Conservation (phyloP, 2,888 invertebrate genomes). For the Drosophila robusta region DNA sequence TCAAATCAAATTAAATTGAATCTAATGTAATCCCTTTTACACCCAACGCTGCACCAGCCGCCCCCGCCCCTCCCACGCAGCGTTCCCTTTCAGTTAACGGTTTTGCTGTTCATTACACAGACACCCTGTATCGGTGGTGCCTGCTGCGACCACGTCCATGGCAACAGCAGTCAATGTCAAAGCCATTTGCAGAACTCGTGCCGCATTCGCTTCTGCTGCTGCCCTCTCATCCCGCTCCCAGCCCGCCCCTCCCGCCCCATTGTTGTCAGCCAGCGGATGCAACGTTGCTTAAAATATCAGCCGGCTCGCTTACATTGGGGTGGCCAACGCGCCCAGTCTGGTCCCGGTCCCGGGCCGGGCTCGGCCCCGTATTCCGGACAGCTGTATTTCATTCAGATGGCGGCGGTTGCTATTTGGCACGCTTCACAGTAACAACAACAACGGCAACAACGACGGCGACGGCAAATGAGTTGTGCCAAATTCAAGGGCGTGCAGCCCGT, state of each 20-base stretch:
- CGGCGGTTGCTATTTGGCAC: slow-evolving; percentile 71
- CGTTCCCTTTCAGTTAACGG: slow-evolving; percentile 46
- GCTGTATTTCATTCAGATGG: slow-evolving; percentile 63
- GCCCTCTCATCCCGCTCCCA: slow-evolving; percentile 20
- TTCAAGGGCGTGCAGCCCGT: slow-evolving; percentile 54
- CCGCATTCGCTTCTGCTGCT: slow-evolving; percentile 15
- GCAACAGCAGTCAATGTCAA: slow-evolving; percentile 50
- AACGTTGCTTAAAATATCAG: slow-evolving; percentile 55
- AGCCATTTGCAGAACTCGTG: slow-evolving; percentile 42
- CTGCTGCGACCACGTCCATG: slow-evolving; percentile 4
- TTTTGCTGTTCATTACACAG: slow-evolving; percentile 48
- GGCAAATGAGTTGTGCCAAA: slow-evolving; percentile 57
- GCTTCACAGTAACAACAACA: slow-evolving; percentile 46
- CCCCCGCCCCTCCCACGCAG: background rate
- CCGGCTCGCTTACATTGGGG: slow-evolving; percentile 38
- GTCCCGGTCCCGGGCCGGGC: no score
- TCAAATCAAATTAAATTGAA: slow-evolving; percentile 29
- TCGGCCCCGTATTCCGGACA: slow-evolving; percentile 46
- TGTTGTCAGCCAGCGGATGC: slow-evolving; percentile 41
- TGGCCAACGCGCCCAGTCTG: slow-evolving; percentile 36
- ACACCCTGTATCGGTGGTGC: background rate
- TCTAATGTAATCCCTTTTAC: slow-evolving; percentile 37
- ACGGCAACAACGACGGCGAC: slow-evolving; percentile 11
- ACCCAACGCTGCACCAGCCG: slow-evolving; percentile 1
- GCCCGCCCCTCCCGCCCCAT: background rate